phyloP scores from a whole-genome alignment of 2,888 invertebrate genomes.

The Idaea dimidiata region DNA sequence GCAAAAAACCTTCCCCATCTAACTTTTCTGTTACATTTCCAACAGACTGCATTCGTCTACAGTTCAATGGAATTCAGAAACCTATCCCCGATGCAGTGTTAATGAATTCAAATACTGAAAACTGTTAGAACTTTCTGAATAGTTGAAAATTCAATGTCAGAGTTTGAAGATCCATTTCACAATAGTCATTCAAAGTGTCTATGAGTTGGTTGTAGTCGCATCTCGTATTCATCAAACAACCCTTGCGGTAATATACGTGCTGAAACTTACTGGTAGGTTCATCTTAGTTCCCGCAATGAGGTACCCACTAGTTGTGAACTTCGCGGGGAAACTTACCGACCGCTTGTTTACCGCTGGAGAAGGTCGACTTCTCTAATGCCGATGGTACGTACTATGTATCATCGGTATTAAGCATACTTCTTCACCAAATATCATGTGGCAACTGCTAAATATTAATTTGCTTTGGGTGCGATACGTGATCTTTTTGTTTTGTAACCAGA shows the following conservation, averaged over 20 bases:
- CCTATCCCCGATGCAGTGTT: slow-evolving; percentile 54
- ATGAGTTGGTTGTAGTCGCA: slow-evolving; percentile 39
- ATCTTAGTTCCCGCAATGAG: slow-evolving; percentile 62
- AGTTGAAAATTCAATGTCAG: slow-evolving; percentile 46
- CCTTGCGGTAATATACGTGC: slow-evolving; percentile 65
- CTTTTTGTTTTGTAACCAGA: neutral
- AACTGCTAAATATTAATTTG: neutral
- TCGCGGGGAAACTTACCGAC: slow-evolving; percentile 51
- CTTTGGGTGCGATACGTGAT: too few relatives aligned
- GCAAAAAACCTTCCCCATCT: slow-evolving; percentile 56
- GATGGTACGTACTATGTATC: slow-evolving; percentile 7
- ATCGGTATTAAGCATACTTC: too few relatives aligned
- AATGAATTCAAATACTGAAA: slow-evolving; percentile 58
- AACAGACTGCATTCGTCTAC: slow-evolving; percentile 50
- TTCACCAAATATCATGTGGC: neutral
- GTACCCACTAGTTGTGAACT: slow-evolving; percentile 54
- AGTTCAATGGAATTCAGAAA: slow-evolving; percentile 64
- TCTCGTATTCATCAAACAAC: slow-evolving; percentile 70
- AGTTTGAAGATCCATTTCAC: slow-evolving; percentile 20
- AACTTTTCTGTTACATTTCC: slow-evolving; percentile 67
- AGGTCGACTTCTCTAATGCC: slow-evolving; percentile 40
- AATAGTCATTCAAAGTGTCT: slow-evolving; percentile 19
- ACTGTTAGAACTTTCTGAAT: slow-evolving; percentile 46
- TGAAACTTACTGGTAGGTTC: slow-evolving; percentile 63
- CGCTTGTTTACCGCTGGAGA: slow-evolving; percentile 58